Conservation (phyloP, 1,140 invertebrate genomes). For the Apis laboriosa region DNA sequence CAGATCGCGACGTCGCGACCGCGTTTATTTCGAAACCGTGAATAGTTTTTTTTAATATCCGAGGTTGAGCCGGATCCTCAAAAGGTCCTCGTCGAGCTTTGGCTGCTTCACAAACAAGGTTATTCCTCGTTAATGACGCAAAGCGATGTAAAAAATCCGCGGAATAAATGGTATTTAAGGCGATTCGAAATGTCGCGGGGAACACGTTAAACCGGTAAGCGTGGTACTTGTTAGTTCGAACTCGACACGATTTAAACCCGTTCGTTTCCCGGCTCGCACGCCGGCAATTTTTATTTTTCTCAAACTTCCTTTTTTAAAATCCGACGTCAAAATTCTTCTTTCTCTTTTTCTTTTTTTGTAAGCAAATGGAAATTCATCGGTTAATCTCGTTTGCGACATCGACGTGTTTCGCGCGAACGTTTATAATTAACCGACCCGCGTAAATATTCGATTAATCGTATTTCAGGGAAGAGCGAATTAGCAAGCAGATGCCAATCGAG, state of each 20-base stretch:
- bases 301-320: neutral
- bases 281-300: conserved; percentile 15
- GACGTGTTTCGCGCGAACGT: neutral
- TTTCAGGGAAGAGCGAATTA: neutral
- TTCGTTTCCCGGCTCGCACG: conserved; percentile 13
- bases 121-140: conserved; percentile 35
- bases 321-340: neutral
- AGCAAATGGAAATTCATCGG: neutral
- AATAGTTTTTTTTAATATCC: conserved; percentile 23
- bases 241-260: conserved; percentile 19
- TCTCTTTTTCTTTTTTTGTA: neutral
- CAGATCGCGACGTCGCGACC: neutral
- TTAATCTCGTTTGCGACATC: neutral
- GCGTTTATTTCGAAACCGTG: neutral
- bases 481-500: neutral
- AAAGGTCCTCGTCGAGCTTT: neutral
- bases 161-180: conserved; percentile 41
- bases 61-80: neutral
- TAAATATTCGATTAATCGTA: neutral
- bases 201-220: conserved; percentile 43
- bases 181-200: conserved; percentile 36
- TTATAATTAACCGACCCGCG: conserved; percentile 3
- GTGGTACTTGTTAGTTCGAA: conserved; percentile 7
- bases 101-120: neutral
- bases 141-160: conserved; percentile 16